phyloP scores from a whole-genome alignment of 2,888 invertebrate genomes.

The Drosophila melanosoma region DNA sequence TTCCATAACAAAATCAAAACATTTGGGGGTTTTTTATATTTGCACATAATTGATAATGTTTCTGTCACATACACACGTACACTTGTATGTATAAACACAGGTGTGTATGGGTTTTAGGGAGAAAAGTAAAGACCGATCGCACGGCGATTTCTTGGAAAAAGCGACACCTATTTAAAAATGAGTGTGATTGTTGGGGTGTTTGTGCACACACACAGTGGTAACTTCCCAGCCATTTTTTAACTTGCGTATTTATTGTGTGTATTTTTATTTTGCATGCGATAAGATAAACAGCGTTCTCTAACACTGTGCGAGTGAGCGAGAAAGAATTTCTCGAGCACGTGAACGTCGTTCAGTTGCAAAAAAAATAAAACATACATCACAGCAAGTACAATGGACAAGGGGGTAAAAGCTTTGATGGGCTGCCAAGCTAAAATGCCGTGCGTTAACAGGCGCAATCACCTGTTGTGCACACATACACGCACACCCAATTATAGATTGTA shows the following conservation, averaged over 20 bases:
- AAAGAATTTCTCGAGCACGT: slow-evolving; percentile 10
- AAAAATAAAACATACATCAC: slow-evolving; percentile 52
- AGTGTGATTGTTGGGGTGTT: background rate
- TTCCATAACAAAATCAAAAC: slow-evolving; percentile 24
- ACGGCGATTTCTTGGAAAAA: slow-evolving; percentile 2
- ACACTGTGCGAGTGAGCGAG: slow-evolving; percentile 19
- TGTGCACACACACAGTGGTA: slow-evolving; percentile 21
- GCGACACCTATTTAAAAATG: slow-evolving; percentile 8
- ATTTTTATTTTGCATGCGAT: slow-evolving; percentile 53
- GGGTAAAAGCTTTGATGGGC: slow-evolving; percentile 53
- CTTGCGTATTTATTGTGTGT: slow-evolving; percentile 15
- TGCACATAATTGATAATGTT: slow-evolving; percentile 43
- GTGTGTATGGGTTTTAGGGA: background rate
- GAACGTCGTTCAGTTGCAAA: slow-evolving; percentile 57
- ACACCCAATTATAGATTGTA: slow-evolving; percentile 22
- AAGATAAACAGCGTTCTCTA: slow-evolving; percentile 58
- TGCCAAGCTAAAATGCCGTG: slow-evolving; percentile 42
- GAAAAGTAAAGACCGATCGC: slow-evolving; percentile 9
- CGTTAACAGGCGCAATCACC: slow-evolving; percentile 66
- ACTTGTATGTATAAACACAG: background rate
- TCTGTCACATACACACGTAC: background rate
- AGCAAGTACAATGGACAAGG: slow-evolving; percentile 53
- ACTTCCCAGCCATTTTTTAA: slow-evolving; percentile 34
- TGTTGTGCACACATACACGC: slow-evolving; percentile 48
- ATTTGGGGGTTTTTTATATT: slow-evolving; percentile 37